These are phyloP conservation scores for Poeciliopsis prolifica DNA, from an alignment of 2,113 vertebrate species.

Conservation along the genomic window DNA sequence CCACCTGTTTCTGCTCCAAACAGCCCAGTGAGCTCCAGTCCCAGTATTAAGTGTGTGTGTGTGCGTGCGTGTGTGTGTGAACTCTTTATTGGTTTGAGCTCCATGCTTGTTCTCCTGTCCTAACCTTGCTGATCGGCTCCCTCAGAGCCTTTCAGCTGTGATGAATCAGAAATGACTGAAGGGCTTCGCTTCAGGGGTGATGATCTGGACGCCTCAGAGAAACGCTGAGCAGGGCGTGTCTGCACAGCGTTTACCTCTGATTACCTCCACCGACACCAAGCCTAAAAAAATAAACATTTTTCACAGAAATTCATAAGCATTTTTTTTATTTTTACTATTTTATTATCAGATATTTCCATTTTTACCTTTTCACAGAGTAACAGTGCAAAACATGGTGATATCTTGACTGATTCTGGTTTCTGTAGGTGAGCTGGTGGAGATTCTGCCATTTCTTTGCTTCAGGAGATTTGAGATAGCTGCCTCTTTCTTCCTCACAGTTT, in stretches of 20 bases:
- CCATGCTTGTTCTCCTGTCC: slow-evolving; percentile 21
- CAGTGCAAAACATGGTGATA: neutral
- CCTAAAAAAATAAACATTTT: neutral
- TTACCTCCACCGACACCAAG: too few species aligned
- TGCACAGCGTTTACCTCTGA: too few species aligned
- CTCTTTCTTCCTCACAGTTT: neutral
- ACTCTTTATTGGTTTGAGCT: neutral
- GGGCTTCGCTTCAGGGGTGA: slow-evolving; percentile 67
- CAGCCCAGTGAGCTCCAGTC: neutral
- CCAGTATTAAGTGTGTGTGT: neutral
- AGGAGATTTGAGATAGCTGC: slow-evolving; percentile 26
- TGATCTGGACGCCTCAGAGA: slow-evolving; percentile 32
- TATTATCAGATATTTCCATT: neutral
- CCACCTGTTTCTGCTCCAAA: neutral
- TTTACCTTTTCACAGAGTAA: neutral
- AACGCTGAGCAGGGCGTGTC: neutral
- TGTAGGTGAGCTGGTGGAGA: slow-evolving; percentile 47
- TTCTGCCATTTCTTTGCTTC: slow-evolving; percentile 56
- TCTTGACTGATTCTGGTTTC: slow-evolving; percentile 41
- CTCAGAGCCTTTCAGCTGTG: slow-evolving; percentile 61
- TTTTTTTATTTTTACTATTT: neutral
- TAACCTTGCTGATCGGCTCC: slow-evolving; percentile 64
- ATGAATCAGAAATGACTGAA: slow-evolving; percentile 64
- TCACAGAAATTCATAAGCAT: neutral
- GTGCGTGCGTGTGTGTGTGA: neutral